Evolutionary conservation across 2,113 vertebrate genomes (phyloP).

Genomic region (Penelope pileata): DNA sequence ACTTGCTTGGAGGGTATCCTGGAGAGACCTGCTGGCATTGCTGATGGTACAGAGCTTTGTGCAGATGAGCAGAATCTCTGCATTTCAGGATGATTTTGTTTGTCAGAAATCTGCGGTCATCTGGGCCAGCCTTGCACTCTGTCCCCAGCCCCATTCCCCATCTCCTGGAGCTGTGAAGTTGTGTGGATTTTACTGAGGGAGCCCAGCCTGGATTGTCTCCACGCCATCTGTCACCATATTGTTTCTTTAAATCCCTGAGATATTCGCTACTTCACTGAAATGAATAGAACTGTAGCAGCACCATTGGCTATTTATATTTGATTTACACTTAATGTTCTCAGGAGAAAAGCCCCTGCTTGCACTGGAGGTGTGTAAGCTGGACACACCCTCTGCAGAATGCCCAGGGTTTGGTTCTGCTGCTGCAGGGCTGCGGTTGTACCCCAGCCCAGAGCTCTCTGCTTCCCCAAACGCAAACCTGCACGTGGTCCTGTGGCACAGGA

Average conservation of each 20-base stretch:
- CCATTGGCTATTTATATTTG: slow-evolving; percentile 38
- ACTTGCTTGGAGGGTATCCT: background rate
- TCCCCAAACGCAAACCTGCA: background rate
- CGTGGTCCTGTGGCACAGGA: background rate
- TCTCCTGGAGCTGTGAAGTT: slow-evolving; percentile 12
- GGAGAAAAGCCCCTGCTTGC: background rate
- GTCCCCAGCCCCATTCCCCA: background rate
- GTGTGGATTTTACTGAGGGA: slow-evolving; percentile 36
- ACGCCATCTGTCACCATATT: slow-evolving; percentile 61
- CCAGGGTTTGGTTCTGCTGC: background rate
- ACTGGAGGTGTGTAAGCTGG: background rate
- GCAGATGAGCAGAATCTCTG: background rate
- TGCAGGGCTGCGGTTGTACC: background rate
- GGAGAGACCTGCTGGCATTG: background rate
- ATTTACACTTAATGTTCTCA: slow-evolving; percentile 22
- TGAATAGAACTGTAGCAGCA: slow-evolving; percentile 20
- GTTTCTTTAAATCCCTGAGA: slow-evolving; percentile 57
- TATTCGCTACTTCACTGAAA: background rate
- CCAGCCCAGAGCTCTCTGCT: rapidly evolving
- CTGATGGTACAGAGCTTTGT: background rate
- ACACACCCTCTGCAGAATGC: background rate
- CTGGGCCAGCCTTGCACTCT: background rate
- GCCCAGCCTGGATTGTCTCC: slow-evolving; percentile 47
- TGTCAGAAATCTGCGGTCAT: background rate
- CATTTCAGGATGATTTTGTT: background rate